These are phyloP conservation scores for Calameuta pallipes DNA, from an alignment of 2,888 invertebrate species.

Conservation along the genomic window DNA sequence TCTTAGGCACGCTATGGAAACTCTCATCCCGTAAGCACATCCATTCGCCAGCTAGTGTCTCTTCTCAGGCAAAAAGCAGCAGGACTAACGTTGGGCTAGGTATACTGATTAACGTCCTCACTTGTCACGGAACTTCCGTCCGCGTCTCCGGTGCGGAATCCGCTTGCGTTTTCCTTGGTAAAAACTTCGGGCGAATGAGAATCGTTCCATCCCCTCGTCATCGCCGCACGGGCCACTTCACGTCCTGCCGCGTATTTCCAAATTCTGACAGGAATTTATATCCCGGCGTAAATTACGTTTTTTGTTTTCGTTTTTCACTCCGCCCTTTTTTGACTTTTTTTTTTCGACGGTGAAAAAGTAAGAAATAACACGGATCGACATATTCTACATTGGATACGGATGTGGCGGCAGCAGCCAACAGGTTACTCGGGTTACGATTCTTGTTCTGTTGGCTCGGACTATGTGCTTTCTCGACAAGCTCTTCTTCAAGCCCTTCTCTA, in stretches of 20 bases:
- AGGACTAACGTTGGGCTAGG: not conserved
- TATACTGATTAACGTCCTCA: slow-evolving; percentile 7
- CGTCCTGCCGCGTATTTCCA: not conserved
- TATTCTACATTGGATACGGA: not conserved
- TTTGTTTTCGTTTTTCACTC: not conserved
- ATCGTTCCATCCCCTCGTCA: not conserved
- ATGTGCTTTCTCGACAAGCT: slow-evolving; percentile 38
- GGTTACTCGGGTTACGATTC: slow-evolving; percentile 4
- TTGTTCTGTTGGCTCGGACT: slow-evolving; percentile 25
- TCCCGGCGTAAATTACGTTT: not conserved
- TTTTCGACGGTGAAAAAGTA: not conserved
- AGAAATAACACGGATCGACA: not conserved
- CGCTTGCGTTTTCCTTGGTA: not conserved
- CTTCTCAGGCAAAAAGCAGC: not conserved
- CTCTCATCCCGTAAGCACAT: not conserved
- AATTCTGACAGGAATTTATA: not conserved
- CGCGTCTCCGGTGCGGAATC: not conserved
- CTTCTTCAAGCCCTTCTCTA: slow-evolving; percentile 22
- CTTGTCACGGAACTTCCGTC: slow-evolving; percentile 6
- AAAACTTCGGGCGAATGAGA: not conserved
- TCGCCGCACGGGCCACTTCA: not conserved
- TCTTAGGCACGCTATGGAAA: not conserved
- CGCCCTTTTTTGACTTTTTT: not conserved
- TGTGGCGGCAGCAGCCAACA: not conserved
- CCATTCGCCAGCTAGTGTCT: not conserved